Evolutionary conservation across 2,113 vertebrate genomes (phyloP), one percentile per base, ranked within the genome.

Genomic region (Forbesichthys papilliferus): DNA sequence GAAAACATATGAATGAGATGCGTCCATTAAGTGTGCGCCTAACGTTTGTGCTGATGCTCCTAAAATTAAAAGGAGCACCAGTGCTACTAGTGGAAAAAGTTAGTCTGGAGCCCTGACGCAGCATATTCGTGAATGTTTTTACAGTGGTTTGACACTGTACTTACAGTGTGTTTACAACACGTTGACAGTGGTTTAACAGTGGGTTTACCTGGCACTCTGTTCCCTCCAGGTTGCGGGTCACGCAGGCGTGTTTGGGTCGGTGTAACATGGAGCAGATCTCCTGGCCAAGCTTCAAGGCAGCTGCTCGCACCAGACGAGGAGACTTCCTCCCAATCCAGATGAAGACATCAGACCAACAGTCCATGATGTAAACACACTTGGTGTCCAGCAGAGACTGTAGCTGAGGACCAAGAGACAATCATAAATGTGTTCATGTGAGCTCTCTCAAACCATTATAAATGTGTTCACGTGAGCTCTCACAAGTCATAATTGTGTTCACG

Each of bases 281-380:
- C 91, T 99, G 98, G 63, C 96, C 96, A 81, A 99, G 92, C 78
- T 99, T 99, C 61, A 99, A 92, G 0, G 98, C 97, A 0, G 98
- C 98, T 0, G 98, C 98, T 46, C 98, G 92, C 64, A 99, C 96
- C 56, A 99, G 93, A 61, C 98, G 94, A 0, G 96, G 94, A 0
- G 97, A 99, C 79, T 98, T 98, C 73, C 96, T 94, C 57, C 98
- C 98, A 0, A 99, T 95, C 98, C 97, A 99, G 90, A 99, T 98
- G 88, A 98, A 99, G 56, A 99, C 94, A 0, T 99, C 98, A 0
- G 96, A 98, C 95, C 96, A 97, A 80, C 98, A 99, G 92, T 99
- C 98, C 85, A 99, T 90, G 86, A 99, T 94, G 92, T 98, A 99
- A 16, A 99, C 98, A 0, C 93, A 90, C 80, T 95, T 96, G 3